Percentiles rank a stretch among this genome's conserved stretches.
Evolutionary conservation across 2,888 invertebrate species (phyloP).

Genomic region (Drosophila basisetae): DNA sequence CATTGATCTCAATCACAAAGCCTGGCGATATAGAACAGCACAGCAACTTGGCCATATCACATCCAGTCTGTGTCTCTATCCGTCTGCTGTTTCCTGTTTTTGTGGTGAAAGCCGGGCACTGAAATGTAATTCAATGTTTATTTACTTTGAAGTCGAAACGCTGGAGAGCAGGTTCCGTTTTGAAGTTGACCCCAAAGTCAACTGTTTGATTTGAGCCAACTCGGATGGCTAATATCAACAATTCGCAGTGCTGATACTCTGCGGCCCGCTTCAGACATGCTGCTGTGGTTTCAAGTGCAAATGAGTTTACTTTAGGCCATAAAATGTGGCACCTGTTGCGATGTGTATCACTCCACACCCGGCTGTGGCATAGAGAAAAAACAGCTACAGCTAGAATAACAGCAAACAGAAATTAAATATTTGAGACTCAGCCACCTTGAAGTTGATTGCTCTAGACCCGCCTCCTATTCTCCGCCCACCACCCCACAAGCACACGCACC

Average conservation of each 20-base stretch:
- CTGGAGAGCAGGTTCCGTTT: conserved; percentile 32
- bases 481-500: neutral
- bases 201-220: conserved; percentile 51
- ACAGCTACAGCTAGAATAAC: conserved; percentile 54
- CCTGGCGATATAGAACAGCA: conserved; percentile 30
- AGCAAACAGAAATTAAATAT: conserved; percentile 66
- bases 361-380: conserved; percentile 14
- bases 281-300: conserved; percentile 68
- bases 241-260: conserved; percentile 44
- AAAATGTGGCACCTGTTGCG: conserved; percentile 70
- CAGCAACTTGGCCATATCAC: conserved; percentile 18
- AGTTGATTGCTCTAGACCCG: conserved; percentile 59
- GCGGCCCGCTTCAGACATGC: conserved; percentile 39
- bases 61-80: no score
- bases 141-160: conserved; percentile 66
- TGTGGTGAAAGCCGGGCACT: neutral
- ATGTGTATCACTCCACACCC: neutral
- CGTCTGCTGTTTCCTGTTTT: neutral
- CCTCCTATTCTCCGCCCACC: neutral
- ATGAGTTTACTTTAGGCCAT: conserved; percentile 69
- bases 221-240: conserved; percentile 65
- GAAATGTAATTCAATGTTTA: conserved; percentile 50
- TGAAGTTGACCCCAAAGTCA: conserved; percentile 56
- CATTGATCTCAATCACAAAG: conserved; percentile 52
- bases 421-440: conserved; percentile 56